Evolutionary conservation across 2,113 vertebrate genomes (phyloP).

Genomic region (Sinocyclocheilus rhinocerous): DNA sequence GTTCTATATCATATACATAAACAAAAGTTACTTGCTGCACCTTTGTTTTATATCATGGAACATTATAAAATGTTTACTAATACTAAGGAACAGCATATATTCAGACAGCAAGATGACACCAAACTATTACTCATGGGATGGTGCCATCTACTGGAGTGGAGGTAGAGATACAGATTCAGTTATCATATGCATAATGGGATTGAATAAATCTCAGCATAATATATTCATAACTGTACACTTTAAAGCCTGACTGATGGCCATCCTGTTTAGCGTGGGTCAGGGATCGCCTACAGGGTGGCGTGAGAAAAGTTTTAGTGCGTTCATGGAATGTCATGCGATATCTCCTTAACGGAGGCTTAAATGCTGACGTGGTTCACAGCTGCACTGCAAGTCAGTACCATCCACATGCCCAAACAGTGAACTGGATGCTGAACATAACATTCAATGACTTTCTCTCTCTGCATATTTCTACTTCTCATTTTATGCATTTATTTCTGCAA

Average conservation of each 20-base stretch:
- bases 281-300: constrained; percentile 7
- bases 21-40: background rate
- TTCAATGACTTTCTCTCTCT: background rate
- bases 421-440: background rate
- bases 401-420: background rate
- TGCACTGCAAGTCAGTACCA: background rate
- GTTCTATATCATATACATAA: background rate
- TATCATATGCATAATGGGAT: background rate
- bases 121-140: background rate
- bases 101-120: background rate
- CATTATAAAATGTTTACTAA: background rate
- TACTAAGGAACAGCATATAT: background rate
- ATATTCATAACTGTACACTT: background rate
- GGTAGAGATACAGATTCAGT: background rate
- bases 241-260: background rate
- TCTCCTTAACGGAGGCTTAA: constrained; percentile 7
- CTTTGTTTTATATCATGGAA: background rate
- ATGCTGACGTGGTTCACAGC: background rate
- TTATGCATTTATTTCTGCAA: background rate
- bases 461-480: background rate
- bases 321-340: background rate
- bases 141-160: background rate
- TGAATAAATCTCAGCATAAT: background rate
- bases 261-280: background rate
- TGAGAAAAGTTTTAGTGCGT: background rate